Base-by-base conservation (phyloP, 2,888 invertebrate species). In the Megalurothrips usitatus region DNA sequence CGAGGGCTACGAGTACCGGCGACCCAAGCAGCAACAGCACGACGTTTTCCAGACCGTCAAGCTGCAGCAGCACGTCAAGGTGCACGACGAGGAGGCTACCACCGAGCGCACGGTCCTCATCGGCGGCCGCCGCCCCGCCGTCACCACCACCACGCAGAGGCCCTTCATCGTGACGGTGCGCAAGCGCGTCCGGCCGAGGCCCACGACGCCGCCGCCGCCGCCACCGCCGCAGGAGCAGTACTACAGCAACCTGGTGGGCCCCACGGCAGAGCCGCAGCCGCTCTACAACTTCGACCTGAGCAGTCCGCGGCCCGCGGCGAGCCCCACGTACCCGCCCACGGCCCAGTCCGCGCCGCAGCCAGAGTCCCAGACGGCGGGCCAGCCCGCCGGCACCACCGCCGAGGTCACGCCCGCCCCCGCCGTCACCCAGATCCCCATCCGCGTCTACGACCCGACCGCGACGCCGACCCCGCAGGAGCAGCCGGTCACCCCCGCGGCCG, bases 181-280 rank as follows among this genome's bases (percentile, higher is more conserved):
- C 14, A 81, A 47, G 23, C 23, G 68, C 23, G 23, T 75, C 23
- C 68, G 68, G 26, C 80, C 83, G 83, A 23, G 80, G 17, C 63
- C 82, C 82, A 19, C 82, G 86, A 80, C 87, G 88, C 83, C 88
- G 87, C 83, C 87, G 86, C 83, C 89, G 86, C 85, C 89, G 87
- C 83, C 85, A 84, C 89, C 88, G 49, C 87, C 89, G 75, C 87
- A 89, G 63, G 87, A 81, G 52, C 79, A 80, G 82, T 81, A 49
- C 79, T 58, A 63, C 82, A 79, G 82, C 80, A 89, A 88, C 68
- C 87, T 87, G 87, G 52, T 87, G 87, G 83, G 88, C 88, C 26
- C 88, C 88, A 85, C 87, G 87, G 68, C 84, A 85, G 0, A 82
- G 79, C 19, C 23, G 84, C 85, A 87, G 82, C 85, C 87, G 85